Evolutionary conservation across 2,113 vertebrate genomes (phyloP).

Genomic region (Upupa epops): DNA sequence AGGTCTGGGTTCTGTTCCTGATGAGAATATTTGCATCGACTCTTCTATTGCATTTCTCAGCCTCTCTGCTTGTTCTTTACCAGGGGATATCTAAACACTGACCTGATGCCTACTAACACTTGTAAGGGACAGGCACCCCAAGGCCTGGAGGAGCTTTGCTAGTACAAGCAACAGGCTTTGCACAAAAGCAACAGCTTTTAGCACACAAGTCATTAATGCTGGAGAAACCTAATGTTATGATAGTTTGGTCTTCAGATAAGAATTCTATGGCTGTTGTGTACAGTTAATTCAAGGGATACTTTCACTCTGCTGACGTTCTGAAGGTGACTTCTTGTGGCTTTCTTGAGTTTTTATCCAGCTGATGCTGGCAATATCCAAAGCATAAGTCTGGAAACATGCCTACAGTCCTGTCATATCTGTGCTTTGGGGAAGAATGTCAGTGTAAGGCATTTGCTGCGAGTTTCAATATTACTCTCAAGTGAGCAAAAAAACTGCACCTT

Average conservation of each 20-base stretch:
- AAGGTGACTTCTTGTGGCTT: not conserved
- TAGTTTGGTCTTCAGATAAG: not conserved
- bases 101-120: not conserved
- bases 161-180: not conserved
- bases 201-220: not conserved
- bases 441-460: not conserved
- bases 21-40: not conserved
- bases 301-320: not conserved
- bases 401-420: not conserved
- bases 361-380: not conserved
- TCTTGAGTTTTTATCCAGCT: not conserved
- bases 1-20: not conserved
- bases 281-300: not conserved
- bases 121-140: not conserved
- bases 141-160: not conserved
- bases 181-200: not conserved
- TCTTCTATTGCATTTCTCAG: not conserved
- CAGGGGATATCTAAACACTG: not conserved
- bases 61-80: not conserved
- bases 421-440: not conserved
- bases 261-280: not conserved
- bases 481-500: not conserved
- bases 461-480: not conserved
- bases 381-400: not conserved
- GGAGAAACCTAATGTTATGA: not conserved